Evolutionary conservation across 2,888 invertebrate genomes (phyloP), one percentile per base, ranked within the genome.

Genomic region (Caprella mutica): DNA sequence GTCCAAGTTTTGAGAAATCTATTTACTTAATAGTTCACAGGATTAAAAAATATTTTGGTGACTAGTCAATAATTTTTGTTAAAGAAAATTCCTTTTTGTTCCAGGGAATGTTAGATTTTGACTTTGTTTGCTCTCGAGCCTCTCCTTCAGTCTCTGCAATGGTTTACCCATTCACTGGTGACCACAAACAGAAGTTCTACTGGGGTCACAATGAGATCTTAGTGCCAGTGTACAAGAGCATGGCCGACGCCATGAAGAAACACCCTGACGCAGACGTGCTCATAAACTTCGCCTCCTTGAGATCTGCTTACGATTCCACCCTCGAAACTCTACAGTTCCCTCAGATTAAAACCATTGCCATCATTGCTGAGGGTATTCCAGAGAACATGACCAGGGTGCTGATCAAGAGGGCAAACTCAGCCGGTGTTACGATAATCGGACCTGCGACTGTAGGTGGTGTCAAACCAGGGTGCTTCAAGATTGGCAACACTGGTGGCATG

Each of bases 401-500:
- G 69, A 88, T 91, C 70, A 78, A 87, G 66, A 74, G 82, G 51
- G 93, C 94, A 0, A 81, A 87, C 67, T 80, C 85, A 56, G 86
- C 88, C 70, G 84, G 84, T 42, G 87, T 93, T 0, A 81, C 83
- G 23, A 85, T 94, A 44, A 92, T 94, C 67, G 96, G 86, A 14
- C 92, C 96, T 0, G 94, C 94, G 0, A 91, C 91, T 0, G 91
- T 98, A 39, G 98, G 98, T 48, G 98, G 97, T 4, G 86, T 98
- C 57, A 96, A 97, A 69, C 97, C 98, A 0, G 98, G 97, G 1
- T 93, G 96, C 72, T 96, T 98, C 75, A 98, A 97, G 76, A 98
- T 98, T 68, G 96, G 96, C 56, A 98, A 98, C 77, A 98, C 98
- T 0, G 98, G 97, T 14, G 98, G 98, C 58, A 98, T 99, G 97